A percentile compares a stretch with the other conserved stretches of the same genome.
Evolutionary conservation across 2,888 invertebrate genomes (phyloP).

Genomic region (Cyaniris semiargus): DNA sequence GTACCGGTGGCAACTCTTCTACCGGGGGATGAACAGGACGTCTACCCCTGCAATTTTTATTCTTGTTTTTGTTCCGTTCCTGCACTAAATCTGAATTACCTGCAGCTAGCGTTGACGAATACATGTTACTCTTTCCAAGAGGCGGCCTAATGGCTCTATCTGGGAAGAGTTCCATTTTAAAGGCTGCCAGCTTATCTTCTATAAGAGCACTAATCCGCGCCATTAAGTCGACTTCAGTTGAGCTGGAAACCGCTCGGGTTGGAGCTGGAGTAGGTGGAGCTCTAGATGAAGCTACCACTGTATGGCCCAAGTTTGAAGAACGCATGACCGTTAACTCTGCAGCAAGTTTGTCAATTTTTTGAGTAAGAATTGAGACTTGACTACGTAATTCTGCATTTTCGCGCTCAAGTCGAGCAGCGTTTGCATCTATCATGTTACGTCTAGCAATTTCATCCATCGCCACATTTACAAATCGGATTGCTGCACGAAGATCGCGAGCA

Average conservation of each 20-base stretch:
- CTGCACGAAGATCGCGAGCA: too few species aligned
- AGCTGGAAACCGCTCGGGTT: neutral
- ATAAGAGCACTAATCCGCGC: neutral
- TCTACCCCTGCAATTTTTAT: neutral
- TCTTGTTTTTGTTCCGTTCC: neutral
- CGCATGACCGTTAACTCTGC: neutral
- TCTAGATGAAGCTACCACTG: neutral
- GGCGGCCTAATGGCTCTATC: neutral
- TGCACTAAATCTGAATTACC: neutral
- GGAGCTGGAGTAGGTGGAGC: neutral
- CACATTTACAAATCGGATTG: too few species aligned
- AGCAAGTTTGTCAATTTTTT: conserved; percentile 10
- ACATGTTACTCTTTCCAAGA: neutral
- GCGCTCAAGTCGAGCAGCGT: neutral
- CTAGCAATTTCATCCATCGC: too few species aligned
- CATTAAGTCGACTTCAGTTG: neutral
- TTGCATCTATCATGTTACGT: too few species aligned
- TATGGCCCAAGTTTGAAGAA: neutral
- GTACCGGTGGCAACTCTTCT: neutral
- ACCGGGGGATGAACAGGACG: neutral
- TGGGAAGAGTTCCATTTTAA: neutral
- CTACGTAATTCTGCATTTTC: neutral
- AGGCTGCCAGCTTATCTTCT: neutral
- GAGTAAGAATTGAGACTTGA: neutral
- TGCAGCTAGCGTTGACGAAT: neutral